Percentiles rank a stretch among this genome's conserved stretches.
phyloP scores from a whole-genome alignment of 2,888 invertebrate species.

The Anoncus sp. region DNA sequence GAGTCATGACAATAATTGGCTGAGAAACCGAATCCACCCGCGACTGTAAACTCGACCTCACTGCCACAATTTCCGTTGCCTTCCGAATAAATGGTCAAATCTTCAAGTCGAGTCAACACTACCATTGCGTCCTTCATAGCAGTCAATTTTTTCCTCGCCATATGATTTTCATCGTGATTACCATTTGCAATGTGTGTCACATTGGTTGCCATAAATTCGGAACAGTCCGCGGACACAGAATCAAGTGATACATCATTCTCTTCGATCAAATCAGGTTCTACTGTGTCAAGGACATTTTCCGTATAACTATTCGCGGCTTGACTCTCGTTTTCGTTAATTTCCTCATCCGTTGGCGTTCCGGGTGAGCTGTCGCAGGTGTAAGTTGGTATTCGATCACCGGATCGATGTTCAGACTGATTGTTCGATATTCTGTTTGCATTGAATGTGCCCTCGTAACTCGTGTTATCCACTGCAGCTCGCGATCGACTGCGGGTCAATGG shows the following conservation, averaged over 20 bases:
- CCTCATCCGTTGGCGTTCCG: neutral
- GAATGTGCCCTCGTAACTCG: neutral
- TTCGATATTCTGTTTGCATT: neutral
- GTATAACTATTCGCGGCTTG: neutral
- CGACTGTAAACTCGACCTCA: neutral
- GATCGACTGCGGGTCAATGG: conserved; percentile 34
- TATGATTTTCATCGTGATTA: neutral
- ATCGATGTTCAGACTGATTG: neutral
- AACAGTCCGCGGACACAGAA: neutral
- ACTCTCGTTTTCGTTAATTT: neutral
- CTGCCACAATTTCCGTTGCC: neutral
- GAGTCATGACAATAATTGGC: neutral
- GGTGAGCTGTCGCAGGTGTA: neutral
- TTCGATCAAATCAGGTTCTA: neutral
- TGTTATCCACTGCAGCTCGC: conserved; percentile 10
- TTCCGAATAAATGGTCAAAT: conserved; percentile 6
- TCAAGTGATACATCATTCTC: neutral
- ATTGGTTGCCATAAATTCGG: neutral
- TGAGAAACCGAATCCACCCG: neutral
- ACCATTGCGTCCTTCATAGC: conserved; percentile 55
- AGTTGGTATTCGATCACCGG: neutral
- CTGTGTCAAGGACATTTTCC: conserved; percentile 6
- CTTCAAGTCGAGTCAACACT: conserved; percentile 56
- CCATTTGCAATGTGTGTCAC: neutral
- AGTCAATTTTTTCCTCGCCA: conserved; percentile 31